A percentile compares a stretch with the other conserved stretches of the same genome.
phyloP scores from a whole-genome alignment of 2,797 vertebrate species.

The Potorous gilbertii region DNA sequence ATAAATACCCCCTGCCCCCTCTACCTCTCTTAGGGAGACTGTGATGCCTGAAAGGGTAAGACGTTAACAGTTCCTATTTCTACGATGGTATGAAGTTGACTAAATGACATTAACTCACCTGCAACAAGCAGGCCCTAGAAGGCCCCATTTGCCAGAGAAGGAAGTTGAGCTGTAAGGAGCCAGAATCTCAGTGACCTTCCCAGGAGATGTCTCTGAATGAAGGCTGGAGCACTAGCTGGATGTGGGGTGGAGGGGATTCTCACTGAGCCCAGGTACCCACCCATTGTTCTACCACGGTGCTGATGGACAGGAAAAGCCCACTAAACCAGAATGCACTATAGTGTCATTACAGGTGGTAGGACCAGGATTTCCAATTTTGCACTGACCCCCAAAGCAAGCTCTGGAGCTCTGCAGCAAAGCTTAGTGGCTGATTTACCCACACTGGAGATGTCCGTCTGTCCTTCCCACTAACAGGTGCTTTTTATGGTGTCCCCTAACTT shows the following conservation, averaged over 20 bases:
- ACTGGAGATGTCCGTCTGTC: not conserved
- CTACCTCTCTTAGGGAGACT: not conserved
- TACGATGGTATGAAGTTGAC: not conserved
- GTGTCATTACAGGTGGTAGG: no score
- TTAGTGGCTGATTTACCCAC: not conserved
- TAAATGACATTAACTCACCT: not conserved
- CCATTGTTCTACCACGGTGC: no score
- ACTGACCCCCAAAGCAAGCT: no score
- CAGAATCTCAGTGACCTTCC: not conserved
- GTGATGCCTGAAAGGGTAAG: not conserved
- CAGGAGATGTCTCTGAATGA: no score
- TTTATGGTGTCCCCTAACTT: not conserved
- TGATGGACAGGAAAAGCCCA: not conserved
- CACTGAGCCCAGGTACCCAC: not conserved
- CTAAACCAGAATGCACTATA: no score
- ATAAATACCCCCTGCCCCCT: not conserved
- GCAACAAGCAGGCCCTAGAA: no score
- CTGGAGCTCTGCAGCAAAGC: not conserved
- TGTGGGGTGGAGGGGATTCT: not conserved
- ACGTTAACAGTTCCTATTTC: not conserved
- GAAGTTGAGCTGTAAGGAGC: no score
- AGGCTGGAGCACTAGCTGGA: not conserved
- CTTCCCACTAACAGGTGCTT: not conserved
- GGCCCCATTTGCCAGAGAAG: no score
- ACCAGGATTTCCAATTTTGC: no score